Evolutionary conservation across 2,888 invertebrate species (phyloP), one percentile per base, ranked within the genome.

Genomic region (Apamea sordens): DNA sequence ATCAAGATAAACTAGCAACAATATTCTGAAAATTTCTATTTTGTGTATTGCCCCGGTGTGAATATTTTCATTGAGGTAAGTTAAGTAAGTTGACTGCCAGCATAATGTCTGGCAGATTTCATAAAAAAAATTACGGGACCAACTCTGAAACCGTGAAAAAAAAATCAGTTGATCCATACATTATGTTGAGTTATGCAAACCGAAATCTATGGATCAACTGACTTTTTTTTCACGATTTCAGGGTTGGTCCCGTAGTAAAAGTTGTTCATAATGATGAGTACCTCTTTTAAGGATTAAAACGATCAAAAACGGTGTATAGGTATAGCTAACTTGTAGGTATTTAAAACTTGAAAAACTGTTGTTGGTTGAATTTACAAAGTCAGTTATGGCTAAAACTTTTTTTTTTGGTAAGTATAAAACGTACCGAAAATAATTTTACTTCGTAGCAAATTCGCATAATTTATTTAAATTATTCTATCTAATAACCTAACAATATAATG

Each of bases 351-450:
- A 44, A 47, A 77, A 50, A 8, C 11, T 53, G 28, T 28, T 65
- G 13, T 36, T 41, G 18, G 2, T 53, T 44, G 21, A 41, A 81
- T 82, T 82, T 83, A 78, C 65, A 73, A 73, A 78, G 83, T 0
- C 24, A 83, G 82, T n/a, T 73, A 53, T 4, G 21, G 6, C 2
- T 13, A 15, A 47, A 53, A 28, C 1, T 7, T 24, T 11, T 11
- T 47, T 68, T 44, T n/a, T 36, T 2, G 0, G n/a, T n/a, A n/a
- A n/a, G 21, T 13, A 24, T 10, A 15, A 44, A 69, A 24, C 15
- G n/a, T 5, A 13, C 18, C 28, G 28, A 4, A 41, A n/a, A 0
- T 1, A 32, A 67, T 73, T 41, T 21, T 32, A 65, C 13, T n/a
- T 28, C 3, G 36, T 36, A 36, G 11, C 11, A 41, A 15, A 24